Evolutionary conservation across 2,797 vertebrate genomes (phyloP), one percentile per base, ranked within the genome.

Genomic region (Anguilla obscura): DNA sequence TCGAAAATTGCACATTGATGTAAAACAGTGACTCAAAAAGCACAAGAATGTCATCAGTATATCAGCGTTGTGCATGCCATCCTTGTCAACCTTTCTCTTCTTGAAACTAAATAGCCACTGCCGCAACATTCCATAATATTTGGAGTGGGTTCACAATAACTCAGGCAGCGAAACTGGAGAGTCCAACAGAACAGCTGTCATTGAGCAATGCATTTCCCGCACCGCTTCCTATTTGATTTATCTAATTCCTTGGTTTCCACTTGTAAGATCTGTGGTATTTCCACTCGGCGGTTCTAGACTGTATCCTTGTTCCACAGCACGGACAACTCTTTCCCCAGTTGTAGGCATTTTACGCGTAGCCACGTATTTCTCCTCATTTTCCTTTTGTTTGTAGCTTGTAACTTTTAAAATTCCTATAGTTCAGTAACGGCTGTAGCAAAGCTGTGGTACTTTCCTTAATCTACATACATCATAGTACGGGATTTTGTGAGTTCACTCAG

Each of bases 181-280:
- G 24, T 16, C 85, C 58, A 30, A 80, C 52, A 58, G n/a, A 60
- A 86, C 88, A 48, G 52, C 79, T 14, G 79, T 58, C 85, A 54
- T 86, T 85, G 45, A 56, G 48, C 5, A 36, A 36, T 36, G 36
- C 52, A 50, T 86, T 86, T 66, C 74, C 52, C 85, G 58, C 45
- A 79, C 48, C 50, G 88, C 86, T 63, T 86, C 33, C 36, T 40
- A 48, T 56, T 80, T 86, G 56, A 86, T 79, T 50, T 36, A 86
- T 86, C 48, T 69, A 48, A 54, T 83, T 58, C 54, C 79, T 84
- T 50, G 36, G 85, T 33, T 71, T 89, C 88, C 85, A 84, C 85
- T 89, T 84, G 76, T 71, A 86, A 79, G 76, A 86, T 60, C 88
- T 84, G 74, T 48, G 84, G 69, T 85, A 79, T 82, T 66, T 83